Percentiles rank a stretch among this genome's conserved stretches.
Evolutionary conservation across 2,113 vertebrate genomes (phyloP).

Genomic region (Tauraco erythrolophus): DNA sequence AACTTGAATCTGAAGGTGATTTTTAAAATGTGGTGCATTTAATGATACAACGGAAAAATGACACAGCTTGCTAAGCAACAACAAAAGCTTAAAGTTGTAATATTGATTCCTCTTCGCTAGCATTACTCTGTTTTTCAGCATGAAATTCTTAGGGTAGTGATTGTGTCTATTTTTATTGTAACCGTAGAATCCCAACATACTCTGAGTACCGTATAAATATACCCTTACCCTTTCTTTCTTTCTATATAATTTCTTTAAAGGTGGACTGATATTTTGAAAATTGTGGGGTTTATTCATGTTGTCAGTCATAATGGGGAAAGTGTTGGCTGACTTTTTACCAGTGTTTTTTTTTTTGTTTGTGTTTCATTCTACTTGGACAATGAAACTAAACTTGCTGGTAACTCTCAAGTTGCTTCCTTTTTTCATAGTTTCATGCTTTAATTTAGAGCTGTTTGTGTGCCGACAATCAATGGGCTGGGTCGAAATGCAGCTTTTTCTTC

Average conservation of each 20-base stretch:
- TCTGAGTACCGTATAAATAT: not conserved
- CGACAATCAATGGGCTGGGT: not conserved
- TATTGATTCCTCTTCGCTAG: not conserved
- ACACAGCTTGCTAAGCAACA: not conserved
- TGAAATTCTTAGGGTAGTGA: not conserved
- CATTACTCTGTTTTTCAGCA: not conserved
- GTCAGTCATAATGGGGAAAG: not conserved
- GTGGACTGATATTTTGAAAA: not conserved
- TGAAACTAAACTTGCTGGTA: not conserved
- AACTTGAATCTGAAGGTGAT: not conserved
- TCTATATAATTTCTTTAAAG: not conserved
- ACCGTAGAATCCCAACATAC: not conserved
- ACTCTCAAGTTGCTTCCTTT: not conserved
- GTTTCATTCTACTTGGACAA: constrained; percentile 8
- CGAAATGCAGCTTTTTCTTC: not conserved
- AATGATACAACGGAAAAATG: not conserved
- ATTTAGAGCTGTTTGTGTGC: not conserved
- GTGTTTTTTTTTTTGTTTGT: not conserved
- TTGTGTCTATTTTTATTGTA: not conserved
- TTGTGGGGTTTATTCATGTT: not conserved
- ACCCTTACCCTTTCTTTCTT: not conserved
- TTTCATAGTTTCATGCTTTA: not conserved
- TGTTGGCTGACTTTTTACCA: not conserved
- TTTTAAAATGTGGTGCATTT: not conserved
- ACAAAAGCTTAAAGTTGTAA: not conserved